Conservation (phyloP, 2,797 vertebrate species). For the Xerus rutilus region DNA sequence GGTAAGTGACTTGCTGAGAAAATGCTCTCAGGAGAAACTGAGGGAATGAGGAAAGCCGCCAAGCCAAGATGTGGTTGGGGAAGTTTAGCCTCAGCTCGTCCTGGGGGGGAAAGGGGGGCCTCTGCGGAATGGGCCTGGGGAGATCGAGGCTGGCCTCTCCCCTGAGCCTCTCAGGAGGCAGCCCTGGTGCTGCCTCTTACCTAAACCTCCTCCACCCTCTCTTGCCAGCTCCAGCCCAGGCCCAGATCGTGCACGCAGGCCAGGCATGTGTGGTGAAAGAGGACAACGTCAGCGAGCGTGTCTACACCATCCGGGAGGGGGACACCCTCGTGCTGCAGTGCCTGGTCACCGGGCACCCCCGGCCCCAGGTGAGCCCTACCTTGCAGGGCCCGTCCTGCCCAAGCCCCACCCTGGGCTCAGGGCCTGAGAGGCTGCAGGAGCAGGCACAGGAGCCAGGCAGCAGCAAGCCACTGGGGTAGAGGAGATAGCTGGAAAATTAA, state of each 20-base stretch:
- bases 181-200: neutral
- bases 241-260: conserved; percentile 97
- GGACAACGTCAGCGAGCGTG: conserved; percentile 98
- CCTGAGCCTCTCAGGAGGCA: neutral
- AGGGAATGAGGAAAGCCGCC: neutral
- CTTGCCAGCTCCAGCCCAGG: conserved; percentile 95
- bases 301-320: conserved; percentile 98
- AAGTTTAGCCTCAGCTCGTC: neutral
- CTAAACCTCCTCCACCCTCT: conserved; percentile 40
- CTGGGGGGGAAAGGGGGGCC: neutral
- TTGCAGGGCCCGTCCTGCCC: neutral
- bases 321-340: conserved; percentile 96
- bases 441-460: too few species aligned
- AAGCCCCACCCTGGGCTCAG: neutral
- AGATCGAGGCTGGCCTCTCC: neutral
- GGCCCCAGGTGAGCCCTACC: conserved; percentile 93
- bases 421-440: neutral
- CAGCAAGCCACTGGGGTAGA: neutral
- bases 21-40: neutral
- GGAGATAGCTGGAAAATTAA: neutral
- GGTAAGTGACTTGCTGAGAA: neutral
- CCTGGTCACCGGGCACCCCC: conserved; percentile 97
- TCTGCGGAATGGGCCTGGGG: neutral
- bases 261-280: conserved; percentile 99
- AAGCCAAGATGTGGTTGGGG: neutral